These are phyloP conservation scores for Lysandra bellargus DNA, from an alignment of 2,888 invertebrate species.

Conservation along the genomic window DNA sequence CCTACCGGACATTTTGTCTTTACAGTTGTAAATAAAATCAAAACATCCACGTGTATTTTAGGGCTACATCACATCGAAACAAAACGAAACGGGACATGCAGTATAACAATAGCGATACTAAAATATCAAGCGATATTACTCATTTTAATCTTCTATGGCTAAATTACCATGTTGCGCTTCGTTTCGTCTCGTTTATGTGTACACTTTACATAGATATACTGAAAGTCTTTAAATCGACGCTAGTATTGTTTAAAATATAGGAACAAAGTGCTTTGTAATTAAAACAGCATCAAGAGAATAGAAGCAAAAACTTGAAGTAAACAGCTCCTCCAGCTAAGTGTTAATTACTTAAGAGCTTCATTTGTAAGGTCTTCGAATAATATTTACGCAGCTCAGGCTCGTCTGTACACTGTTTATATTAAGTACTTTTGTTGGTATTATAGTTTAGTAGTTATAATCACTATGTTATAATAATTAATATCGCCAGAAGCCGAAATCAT, in stretches of 20 bases:
- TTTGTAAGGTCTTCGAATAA: constrained; percentile 19
- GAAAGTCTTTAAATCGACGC: neutral
- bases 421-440: neutral
- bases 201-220: neutral
- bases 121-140: too few relatives aligned
- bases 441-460: neutral
- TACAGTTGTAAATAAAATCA: neutral
- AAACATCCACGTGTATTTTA: neutral
- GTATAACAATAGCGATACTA: too few relatives aligned
- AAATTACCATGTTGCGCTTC: too few relatives aligned
- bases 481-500: too few relatives aligned
- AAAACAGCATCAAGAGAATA: constrained; percentile 4
- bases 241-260: neutral
- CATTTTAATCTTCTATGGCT: too few relatives aligned
- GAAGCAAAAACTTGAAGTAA: constrained; percentile 12
- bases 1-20: too few relatives aligned
- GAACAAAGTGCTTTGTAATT: constrained; percentile 13
- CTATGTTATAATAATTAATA: neutral
- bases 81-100: too few relatives aligned
- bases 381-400: neutral
- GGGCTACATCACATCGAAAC: too few relatives aligned
- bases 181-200: too few relatives aligned
- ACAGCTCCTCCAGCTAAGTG: constrained; percentile 12
- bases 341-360: constrained; percentile 17
- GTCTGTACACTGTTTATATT: neutral